A percentile compares a stretch with the other conserved stretches of the same genome.
phyloP scores from a whole-genome alignment of 2,888 invertebrate genomes.

The Scelioninae gen. 1 region DNA sequence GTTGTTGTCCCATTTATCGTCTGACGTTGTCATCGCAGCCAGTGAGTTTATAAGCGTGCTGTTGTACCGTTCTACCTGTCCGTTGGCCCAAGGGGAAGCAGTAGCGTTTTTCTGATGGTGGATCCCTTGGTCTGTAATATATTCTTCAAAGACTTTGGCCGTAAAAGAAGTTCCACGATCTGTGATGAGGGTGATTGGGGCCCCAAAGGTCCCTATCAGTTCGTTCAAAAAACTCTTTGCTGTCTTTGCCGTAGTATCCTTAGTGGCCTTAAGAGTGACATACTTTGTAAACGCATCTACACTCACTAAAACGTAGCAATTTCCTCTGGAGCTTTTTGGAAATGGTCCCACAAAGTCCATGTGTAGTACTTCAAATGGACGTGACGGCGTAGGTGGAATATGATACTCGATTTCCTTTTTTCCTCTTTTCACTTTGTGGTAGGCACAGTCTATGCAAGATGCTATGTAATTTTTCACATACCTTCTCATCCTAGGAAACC shows the following conservation, averaged over 20 bases:
- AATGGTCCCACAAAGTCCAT: constrained; percentile 14
- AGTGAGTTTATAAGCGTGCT: not conserved
- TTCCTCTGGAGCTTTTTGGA: not conserved
- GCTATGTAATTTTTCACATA: constrained; percentile 21
- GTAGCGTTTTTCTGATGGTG: not conserved
- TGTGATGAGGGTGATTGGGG: no score
- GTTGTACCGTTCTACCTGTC: not conserved
- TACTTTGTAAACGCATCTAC: constrained; percentile 15
- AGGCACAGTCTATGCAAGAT: constrained; percentile 25
- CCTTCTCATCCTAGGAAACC: constrained; percentile 11
- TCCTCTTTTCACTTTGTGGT: constrained; percentile 4
- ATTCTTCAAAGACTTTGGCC: no score
- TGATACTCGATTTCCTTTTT: constrained; percentile 5
- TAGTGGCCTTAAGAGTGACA: not conserved
- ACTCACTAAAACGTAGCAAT: not conserved
- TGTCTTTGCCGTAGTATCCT: not conserved
- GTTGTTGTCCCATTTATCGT: constrained; percentile 20
- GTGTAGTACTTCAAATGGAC: constrained; percentile 14
- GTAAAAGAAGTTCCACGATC: no score
- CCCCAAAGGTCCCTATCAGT: constrained; percentile 72
- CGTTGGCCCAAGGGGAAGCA: not conserved
- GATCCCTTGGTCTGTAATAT: constrained; percentile 67
- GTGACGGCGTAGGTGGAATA: not conserved
- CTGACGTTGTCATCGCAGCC: not conserved
- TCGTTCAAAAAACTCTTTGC: not conserved